phyloP scores from a whole-genome alignment of 2,797 vertebrate genomes.

The Gymnothorax javanicus region DNA sequence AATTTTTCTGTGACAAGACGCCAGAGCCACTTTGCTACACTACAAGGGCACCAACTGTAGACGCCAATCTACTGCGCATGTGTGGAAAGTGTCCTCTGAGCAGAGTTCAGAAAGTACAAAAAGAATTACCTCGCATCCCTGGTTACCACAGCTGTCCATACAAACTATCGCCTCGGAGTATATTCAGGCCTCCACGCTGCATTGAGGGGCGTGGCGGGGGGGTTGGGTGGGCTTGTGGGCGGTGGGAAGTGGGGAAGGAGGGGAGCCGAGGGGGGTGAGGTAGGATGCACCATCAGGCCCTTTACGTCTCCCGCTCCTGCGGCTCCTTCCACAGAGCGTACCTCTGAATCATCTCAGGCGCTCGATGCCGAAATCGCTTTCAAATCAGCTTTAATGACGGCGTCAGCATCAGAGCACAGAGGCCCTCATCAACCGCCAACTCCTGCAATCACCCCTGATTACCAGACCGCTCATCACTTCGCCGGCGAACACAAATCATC shows the following conservation, averaged over 20 bases:
- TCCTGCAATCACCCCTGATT: background rate
- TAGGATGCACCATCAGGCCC: conserved; percentile 40
- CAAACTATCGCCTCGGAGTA: too few relatives aligned
- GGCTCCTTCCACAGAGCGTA: background rate
- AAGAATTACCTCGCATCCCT: too few relatives aligned
- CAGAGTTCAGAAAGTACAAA: too few relatives aligned
- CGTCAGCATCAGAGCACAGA: background rate
- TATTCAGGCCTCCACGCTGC: background rate
- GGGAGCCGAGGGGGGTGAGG: conserved; percentile 57
- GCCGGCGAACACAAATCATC: background rate
- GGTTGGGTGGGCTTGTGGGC: conserved; percentile 44
- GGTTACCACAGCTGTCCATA: too few relatives aligned
- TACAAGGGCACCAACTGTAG: too few relatives aligned
- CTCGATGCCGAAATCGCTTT: background rate
- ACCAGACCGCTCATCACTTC: background rate
- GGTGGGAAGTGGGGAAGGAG: conserved; percentile 67
- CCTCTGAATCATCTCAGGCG: background rate
- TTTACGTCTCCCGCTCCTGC: background rate
- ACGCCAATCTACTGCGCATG: too few relatives aligned
- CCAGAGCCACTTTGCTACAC: too few relatives aligned
- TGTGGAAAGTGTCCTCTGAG: too few relatives aligned
- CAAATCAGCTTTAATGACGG: background rate
- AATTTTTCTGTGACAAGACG: too few relatives aligned
- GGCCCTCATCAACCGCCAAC: background rate
- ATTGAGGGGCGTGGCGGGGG: too few relatives aligned